Percentiles rank a stretch among this genome's conserved stretches.
Evolutionary conservation across 2,797 vertebrate species (phyloP).

Genomic region (Thamnophis elegans): DNA sequence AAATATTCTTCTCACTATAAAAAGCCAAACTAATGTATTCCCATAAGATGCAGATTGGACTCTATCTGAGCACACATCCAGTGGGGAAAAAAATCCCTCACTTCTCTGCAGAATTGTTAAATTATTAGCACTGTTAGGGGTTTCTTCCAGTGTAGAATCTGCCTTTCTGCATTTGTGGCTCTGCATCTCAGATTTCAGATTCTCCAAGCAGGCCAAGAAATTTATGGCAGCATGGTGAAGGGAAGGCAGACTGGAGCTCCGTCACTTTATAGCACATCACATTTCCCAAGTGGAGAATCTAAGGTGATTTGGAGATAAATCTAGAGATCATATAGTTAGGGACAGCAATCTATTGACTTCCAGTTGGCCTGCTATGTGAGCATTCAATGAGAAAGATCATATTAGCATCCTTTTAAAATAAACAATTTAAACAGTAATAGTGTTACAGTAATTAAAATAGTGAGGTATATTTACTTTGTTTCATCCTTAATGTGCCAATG

Average conservation of each 20-base stretch:
- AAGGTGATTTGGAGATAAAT: background rate
- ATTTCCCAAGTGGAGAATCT: background rate
- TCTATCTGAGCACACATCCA: background rate
- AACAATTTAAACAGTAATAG: background rate
- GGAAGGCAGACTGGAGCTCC: background rate
- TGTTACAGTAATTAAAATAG: no score
- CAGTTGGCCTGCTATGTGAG: background rate
- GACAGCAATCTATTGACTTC: background rate
- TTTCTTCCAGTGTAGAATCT: background rate
- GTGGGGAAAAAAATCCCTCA: background rate
- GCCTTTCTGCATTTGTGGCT: background rate
- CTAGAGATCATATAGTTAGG: background rate
- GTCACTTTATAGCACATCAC: background rate
- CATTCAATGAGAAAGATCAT: background rate
- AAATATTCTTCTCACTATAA: background rate
- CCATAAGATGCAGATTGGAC: background rate
- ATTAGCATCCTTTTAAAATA: background rate
- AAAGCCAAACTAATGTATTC: background rate
- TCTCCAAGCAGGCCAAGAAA: background rate
- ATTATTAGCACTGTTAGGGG: background rate
- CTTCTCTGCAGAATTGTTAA: background rate
- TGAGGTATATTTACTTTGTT: background rate
- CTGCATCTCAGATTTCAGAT: background rate
- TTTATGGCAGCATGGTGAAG: background rate
- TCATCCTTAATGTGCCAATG: constrained; percentile 15